Conservation (phyloP, 2,113 vertebrate genomes). For the Perca flavescens region DNA sequence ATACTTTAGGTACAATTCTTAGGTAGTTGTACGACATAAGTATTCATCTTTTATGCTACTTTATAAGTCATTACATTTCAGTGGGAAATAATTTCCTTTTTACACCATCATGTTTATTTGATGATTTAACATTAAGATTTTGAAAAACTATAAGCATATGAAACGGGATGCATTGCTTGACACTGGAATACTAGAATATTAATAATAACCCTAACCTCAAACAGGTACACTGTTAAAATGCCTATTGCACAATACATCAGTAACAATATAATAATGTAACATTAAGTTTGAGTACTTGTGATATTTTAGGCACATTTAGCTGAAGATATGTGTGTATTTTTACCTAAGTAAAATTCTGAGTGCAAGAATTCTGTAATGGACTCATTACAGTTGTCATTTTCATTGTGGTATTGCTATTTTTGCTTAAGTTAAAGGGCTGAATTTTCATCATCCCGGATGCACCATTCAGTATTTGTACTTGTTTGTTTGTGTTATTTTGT, state of each 20-base stretch:
- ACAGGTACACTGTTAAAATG: neutral
- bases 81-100: neutral
- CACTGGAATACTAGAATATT: neutral
- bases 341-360: neutral
- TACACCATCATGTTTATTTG: neutral
- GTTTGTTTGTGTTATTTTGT: slow-evolving; percentile 56
- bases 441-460: neutral
- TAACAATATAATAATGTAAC: neutral
- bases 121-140: neutral
- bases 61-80: neutral
- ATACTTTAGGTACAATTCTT: neutral
- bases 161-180: neutral
- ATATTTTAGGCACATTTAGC: neutral
- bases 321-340: neutral
- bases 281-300: neutral
- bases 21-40: neutral
- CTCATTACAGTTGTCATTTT: neutral
- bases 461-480: slow-evolving; percentile 25
- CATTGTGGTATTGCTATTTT: neutral
- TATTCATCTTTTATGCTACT: neutral
- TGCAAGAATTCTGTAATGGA: neutral
- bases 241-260: neutral
- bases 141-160: neutral
- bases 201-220: too few relatives aligned
- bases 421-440: slow-evolving; percentile 16